Evolutionary conservation across 2,113 vertebrate genomes (phyloP).

Genomic region (Pandion haliaetus): DNA sequence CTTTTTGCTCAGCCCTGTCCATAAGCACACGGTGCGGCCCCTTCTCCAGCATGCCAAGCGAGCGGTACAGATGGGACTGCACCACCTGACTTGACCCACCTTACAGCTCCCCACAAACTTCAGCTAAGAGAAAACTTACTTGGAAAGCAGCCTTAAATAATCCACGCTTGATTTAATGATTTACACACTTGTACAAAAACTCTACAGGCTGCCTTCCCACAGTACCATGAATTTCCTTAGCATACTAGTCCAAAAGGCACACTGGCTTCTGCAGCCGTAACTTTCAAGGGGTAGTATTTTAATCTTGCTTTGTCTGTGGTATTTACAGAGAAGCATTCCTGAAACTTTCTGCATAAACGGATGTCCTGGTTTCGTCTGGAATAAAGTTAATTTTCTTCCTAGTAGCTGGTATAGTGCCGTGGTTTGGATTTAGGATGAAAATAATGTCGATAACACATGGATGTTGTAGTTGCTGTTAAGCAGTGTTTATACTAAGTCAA

Average conservation of each 20-base stretch:
- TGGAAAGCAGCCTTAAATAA: background rate
- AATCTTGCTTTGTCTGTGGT: background rate
- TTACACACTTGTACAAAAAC: background rate
- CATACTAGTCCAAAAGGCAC: background rate
- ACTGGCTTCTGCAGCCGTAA: background rate
- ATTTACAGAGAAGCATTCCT: background rate
- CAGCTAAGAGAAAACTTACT: background rate
- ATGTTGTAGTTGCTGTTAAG: too few relatives aligned
- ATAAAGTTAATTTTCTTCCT: too few relatives aligned
- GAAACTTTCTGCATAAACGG: background rate
- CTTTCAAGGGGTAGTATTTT: background rate
- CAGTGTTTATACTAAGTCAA: too few relatives aligned
- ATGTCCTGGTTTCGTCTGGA: background rate
- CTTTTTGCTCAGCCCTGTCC: background rate
- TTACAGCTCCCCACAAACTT: background rate
- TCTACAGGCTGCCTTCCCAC: background rate
- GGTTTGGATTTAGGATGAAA: too few relatives aligned
- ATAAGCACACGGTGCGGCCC: accelerated
- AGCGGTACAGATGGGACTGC: accelerated
- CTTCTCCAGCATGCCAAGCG: accelerated
- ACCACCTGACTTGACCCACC: background rate
- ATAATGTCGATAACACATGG: too few relatives aligned
- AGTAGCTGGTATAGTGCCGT: too few relatives aligned
- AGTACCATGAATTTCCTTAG: background rate
- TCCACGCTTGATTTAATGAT: background rate